Evolutionary conservation across 2,113 vertebrate species (phyloP), one percentile per base, ranked within the genome.

Genomic region (Steatornis caripensis): DNA sequence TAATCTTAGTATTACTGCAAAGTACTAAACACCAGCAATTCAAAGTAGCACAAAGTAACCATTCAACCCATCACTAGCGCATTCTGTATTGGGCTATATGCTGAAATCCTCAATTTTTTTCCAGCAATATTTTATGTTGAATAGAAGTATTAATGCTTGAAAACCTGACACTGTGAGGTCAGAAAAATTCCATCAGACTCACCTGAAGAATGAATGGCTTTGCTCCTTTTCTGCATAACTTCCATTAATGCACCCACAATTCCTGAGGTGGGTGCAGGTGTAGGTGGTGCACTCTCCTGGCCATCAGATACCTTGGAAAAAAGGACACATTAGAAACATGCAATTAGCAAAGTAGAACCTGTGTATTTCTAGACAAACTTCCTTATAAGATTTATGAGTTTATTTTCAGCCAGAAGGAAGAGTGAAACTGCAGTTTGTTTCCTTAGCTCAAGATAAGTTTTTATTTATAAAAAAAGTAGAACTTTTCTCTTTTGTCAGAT

Each of bases 191-290:
- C 26, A 23, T 24, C 11, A 77, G 68, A 36, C 54, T 4, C 96
- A 99, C 99, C 99, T 98, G 99, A 99, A 98, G 99, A 99, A 98
- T 99, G 99, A 98, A 99, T 99, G 99, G 99, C 99, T 99, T 99
- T 99, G 98, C 99, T 99, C 98, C 99, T 99, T 98, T 99, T 99
- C 98, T 99, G 99, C 99, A 99, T 99, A 97, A 99, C 99, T 97
- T 99, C 99, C 99, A 99, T 99, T 94, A 99, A 97, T 0, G 99
- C 99, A 77, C 99, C 99, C 27, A 99, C 99, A 75, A 99, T 99
- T 94, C 99, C 99, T 30, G 99, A 98, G 43, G 99, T 97, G 68
- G 99, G 98, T 17, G 98, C 98, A 34, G 99, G 94, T 29, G 99
- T 98, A 7, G 98, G 98, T 48, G 99, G 98, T 65, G 98, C 97